These are phyloP conservation scores for Psylliodes chrysocephalus DNA, from an alignment of 2,888 invertebrate genomes.

Conservation along the genomic window DNA sequence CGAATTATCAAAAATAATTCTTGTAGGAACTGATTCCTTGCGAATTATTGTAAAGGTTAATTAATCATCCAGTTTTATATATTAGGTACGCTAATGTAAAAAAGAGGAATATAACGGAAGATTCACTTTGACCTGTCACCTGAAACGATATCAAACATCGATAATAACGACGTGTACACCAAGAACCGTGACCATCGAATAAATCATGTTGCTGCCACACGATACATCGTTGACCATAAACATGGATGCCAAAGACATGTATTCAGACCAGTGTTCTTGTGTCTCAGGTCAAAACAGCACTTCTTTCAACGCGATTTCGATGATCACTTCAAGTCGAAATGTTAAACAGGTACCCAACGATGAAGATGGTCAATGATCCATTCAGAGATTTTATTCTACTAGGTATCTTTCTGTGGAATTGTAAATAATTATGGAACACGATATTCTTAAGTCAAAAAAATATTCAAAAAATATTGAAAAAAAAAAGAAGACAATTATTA, in stretches of 20 bases:
- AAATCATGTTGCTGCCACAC: constrained; percentile 38
- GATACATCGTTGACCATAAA: constrained; percentile 34
- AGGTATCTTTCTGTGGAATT: too few species aligned
- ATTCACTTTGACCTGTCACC: constrained; percentile 38
- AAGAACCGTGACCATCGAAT: constrained; percentile 27
- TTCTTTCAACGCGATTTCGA: constrained; percentile 23
- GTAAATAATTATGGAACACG: too few species aligned
- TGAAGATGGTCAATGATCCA: background rate
- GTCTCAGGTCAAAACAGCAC: constrained; percentile 33
- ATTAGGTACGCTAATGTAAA: too few species aligned
- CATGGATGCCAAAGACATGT: constrained; percentile 36
- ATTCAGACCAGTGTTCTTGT: constrained; percentile 33
- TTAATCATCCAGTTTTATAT: too few species aligned
- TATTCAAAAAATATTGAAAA: too few species aligned
- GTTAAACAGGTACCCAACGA: constrained; percentile 6
- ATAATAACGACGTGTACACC: constrained; percentile 38
- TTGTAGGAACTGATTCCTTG: too few species aligned
- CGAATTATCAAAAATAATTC: too few species aligned
- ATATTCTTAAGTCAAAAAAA: too few species aligned
- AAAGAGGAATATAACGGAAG: too few species aligned
- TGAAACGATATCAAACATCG: constrained; percentile 44
- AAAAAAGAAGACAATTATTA: too few species aligned
- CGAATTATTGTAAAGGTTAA: too few species aligned
- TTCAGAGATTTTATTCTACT: too few species aligned
- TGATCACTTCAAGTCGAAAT: constrained; percentile 19